Percentiles rank a stretch among this genome's conserved stretches.
Evolutionary conservation across 2,888 invertebrate genomes (phyloP).

Genomic region (Odontocerum albicorne): DNA sequence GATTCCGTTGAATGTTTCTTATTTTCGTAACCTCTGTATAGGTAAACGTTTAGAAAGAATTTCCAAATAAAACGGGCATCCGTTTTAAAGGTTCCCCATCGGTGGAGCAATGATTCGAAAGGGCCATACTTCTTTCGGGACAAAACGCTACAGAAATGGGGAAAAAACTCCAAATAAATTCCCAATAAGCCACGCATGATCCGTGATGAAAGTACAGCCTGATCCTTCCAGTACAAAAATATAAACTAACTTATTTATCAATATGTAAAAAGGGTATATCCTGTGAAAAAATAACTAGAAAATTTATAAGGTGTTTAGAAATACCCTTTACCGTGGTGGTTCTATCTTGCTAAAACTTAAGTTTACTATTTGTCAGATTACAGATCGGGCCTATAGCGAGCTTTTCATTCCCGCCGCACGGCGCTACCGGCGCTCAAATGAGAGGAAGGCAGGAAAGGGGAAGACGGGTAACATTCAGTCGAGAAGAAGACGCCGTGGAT

Average conservation of each 20-base stretch:
- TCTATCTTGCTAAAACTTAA: constrained; percentile 2
- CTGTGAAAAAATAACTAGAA: too few species aligned
- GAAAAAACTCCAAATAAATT: constrained; percentile 30
- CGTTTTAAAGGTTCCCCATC: constrained; percentile 15
- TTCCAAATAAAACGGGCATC: constrained; percentile 14
- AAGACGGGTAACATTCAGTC: constrained; percentile 27
- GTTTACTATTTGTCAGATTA: constrained; percentile 2
- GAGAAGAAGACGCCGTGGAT: constrained; percentile 18
- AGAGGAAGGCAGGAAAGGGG: constrained; percentile 22
- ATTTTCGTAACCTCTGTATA: constrained; percentile 11
- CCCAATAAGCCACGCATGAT: constrained; percentile 32
- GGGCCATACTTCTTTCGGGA: constrained; percentile 27
- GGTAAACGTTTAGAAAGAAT: constrained; percentile 5
- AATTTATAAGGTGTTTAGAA: background rate
- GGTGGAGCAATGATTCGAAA: constrained; percentile 25
- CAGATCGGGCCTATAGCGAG: constrained; percentile 19
- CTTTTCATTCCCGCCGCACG: constrained; percentile 22
- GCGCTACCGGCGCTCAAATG: constrained; percentile 20
- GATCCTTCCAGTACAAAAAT: too few species aligned
- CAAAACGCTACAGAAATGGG: constrained; percentile 29
- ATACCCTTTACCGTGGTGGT: background rate
- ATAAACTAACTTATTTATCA: too few species aligned
- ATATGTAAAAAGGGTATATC: too few species aligned
- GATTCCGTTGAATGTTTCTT: constrained; percentile 9
- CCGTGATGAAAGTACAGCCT: constrained; percentile 28